Evolutionary conservation across 1,140 invertebrate species (phyloP), one percentile per base, ranked within the genome.

Genomic region (Rhopalosiphum padi): DNA sequence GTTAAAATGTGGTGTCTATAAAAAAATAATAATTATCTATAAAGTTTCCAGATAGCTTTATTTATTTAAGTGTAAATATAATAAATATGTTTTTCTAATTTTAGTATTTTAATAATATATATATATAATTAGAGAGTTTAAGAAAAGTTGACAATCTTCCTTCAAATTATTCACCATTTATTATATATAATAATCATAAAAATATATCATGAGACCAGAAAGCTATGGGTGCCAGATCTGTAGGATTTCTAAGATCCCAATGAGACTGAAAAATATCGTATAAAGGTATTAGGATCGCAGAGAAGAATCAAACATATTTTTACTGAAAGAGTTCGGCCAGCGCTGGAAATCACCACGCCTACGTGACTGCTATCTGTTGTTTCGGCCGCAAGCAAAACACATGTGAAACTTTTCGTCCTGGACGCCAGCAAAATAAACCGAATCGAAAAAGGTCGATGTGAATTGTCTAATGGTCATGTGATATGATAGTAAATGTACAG

Each of bases 371-470:
- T 30, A 51, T 77, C 87, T 21, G 87, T 37, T 22, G 22, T 53
- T 89, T 55, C n/a, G 87, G 89, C 89, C 89, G 53, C 89, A 18
- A 90, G 89, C 89, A 15, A n/a, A 90, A 90, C 89, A 68, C 89
- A 68, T 90, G 89, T 68, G 86, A 88, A 88, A 88, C n/a, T 51
- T 8, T 35, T 25, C n/a, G 48, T 88, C 37, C 46, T 43, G 86
- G 6, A 51, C 25, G 86, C 11, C 0, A n/a, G 25, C 21, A 35
- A 9, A 43, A 53, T 37, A 53, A 53, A 53, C 48, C 48, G 48
- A 88, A 53, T 53, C 35, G 35, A 55, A 89, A 41, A 89, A 51
- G 51, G 2, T 37, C 11, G 51, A 89, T 55, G 35, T n/a, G 51
- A 4, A 55, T 89, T 60, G 25, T 60, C 25, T 30, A 60, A 60